phyloP scores from a whole-genome alignment of 2,797 vertebrate species.

The Neoniphon sammara region DNA sequence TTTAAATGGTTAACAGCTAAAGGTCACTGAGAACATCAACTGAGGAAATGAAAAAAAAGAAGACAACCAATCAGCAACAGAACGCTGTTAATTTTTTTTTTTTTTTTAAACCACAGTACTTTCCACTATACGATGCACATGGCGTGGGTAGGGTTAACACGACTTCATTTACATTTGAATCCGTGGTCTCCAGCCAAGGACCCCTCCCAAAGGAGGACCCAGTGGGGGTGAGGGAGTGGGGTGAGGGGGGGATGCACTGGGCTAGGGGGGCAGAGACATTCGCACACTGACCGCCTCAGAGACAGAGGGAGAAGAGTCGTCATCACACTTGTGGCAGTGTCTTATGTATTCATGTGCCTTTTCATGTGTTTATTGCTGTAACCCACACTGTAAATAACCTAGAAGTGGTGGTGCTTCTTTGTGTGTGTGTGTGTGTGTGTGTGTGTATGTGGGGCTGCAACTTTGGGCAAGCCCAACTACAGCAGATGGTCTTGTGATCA shows the following conservation, averaged over 20 bases:
- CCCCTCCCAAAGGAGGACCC: constrained; percentile 87
- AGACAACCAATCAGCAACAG: constrained; percentile 66
- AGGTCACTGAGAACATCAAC: constrained; percentile 62
- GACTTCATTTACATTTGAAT: constrained; percentile 84
- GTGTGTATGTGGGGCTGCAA: constrained; percentile 37
- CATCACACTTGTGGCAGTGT: constrained; percentile 5
- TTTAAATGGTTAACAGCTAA: constrained; percentile 59
- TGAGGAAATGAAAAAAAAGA: constrained; percentile 56
- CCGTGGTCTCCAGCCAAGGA: constrained; percentile 86
- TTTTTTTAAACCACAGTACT: constrained; percentile 76
- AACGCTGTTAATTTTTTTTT: constrained; percentile 60
- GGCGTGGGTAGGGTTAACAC: constrained; percentile 83
- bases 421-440: constrained; percentile 9
- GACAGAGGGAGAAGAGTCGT: constrained; percentile 66
- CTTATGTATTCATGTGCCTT: constrained; percentile 15
- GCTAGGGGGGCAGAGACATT: constrained; percentile 86
- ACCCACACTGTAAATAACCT: constrained; percentile 28
- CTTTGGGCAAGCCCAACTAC: constrained; percentile 52
- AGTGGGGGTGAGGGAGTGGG: constrained; percentile 71
- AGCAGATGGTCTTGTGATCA: constrained; percentile 71
- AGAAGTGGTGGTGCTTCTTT: constrained; percentile 12
- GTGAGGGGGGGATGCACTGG: constrained; percentile 82
- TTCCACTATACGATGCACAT: constrained; percentile 84
- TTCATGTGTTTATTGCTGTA: constrained; percentile 33
- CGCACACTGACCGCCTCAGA: constrained; percentile 73